phyloP scores from a whole-genome alignment of 2,113 vertebrate species.

The Corapipo altera region DNA sequence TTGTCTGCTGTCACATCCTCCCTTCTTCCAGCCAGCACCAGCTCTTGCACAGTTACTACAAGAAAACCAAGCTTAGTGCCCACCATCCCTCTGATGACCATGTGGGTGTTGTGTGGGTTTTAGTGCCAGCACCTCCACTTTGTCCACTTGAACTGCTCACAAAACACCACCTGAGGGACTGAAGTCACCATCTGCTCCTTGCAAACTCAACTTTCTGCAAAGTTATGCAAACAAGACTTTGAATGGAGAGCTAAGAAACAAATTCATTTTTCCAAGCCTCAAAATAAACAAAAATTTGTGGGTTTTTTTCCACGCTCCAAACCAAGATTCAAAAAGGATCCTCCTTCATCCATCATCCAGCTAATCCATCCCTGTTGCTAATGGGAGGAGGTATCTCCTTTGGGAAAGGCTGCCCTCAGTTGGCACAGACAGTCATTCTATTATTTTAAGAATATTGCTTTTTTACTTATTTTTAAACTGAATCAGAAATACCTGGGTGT shows the following conservation, averaged over 20 bases:
- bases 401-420: not conserved
- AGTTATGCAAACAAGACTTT: not conserved
- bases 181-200: not conserved
- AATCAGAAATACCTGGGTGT: not conserved
- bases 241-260: not conserved
- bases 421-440: not conserved
- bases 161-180: not conserved
- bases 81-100: not conserved
- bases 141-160: not conserved
- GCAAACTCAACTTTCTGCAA: not conserved
- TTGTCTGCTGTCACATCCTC: not conserved
- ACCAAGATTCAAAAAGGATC: not conserved
- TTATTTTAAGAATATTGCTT: not conserved
- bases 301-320: not conserved
- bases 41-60: not conserved
- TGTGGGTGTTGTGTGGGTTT: rapidly evolving
- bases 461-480: not conserved
- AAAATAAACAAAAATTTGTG: not conserved
- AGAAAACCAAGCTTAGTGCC: not conserved
- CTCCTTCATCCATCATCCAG: not conserved
- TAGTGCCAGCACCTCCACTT: not conserved
- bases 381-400: not conserved
- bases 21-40: not conserved
- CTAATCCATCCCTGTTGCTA: not conserved
- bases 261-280: not conserved